Evolutionary conservation across 2,888 invertebrate species (phyloP).

Genomic region (Caenorhabditis sinica): DNA sequence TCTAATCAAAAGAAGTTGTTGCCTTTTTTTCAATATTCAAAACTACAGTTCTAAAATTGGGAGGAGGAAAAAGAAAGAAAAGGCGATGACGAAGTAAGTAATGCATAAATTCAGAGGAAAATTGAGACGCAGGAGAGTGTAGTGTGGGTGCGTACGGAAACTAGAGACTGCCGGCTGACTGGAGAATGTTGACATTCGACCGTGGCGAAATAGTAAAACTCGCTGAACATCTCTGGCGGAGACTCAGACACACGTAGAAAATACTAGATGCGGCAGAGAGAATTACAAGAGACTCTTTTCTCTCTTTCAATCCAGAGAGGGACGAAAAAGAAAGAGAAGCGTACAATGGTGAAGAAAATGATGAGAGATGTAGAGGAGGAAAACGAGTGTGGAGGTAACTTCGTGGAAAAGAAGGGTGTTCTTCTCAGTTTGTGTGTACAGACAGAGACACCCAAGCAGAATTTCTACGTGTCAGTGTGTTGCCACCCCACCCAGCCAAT

Average conservation of each 20-base stretch:
- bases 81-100: constrained; percentile 47
- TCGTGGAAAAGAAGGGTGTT: constrained; percentile 46
- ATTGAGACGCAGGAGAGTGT: constrained; percentile 41
- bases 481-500: constrained; percentile 45
- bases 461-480: constrained; percentile 42
- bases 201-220: constrained; percentile 59
- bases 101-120: constrained; percentile 39
- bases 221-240: not conserved
- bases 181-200: constrained; percentile 65
- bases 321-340: not conserved
- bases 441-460: constrained; percentile 41
- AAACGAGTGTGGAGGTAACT: constrained; percentile 26
- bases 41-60: not conserved
- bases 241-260: constrained; percentile 33
- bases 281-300: constrained; percentile 44
- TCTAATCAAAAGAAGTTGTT: not conserved
- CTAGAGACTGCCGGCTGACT: constrained; percentile 59
- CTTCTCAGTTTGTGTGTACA: constrained; percentile 55
- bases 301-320: not conserved
- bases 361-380: constrained; percentile 23
- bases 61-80: constrained; percentile 25
- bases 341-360: constrained; percentile 16
- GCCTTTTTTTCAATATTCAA: not conserved
- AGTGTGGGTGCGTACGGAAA: constrained; percentile 34
- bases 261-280: constrained; percentile 31